Conservation (phyloP, 2,113 vertebrate genomes). For the Leptobrachium ailaonicum region DNA sequence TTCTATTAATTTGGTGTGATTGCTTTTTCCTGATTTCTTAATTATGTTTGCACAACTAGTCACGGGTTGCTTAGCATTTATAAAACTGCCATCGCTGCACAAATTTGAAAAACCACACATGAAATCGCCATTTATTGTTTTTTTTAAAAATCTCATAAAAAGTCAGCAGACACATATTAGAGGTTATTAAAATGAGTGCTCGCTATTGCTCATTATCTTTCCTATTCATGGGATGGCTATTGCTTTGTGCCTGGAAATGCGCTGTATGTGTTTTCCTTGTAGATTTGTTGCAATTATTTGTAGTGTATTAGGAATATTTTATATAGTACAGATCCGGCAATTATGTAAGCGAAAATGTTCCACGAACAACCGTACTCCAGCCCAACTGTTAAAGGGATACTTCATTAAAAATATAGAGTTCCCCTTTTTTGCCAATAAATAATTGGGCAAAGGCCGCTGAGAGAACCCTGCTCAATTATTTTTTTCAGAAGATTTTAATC, state of each 20-base stretch:
- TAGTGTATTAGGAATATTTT: too few relatives aligned
- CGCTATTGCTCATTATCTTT: background rate
- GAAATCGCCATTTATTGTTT: conserved; percentile 37
- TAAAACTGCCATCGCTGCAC: conserved; percentile 34
- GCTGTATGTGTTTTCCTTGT: too few relatives aligned
- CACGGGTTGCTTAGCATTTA: conserved; percentile 37
- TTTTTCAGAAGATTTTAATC: too few relatives aligned
- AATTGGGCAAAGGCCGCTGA: too few relatives aligned
- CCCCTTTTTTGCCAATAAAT: too few relatives aligned
- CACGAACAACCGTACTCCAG: too few relatives aligned
- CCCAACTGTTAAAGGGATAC: too few relatives aligned
- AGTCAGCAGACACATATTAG: background rate
- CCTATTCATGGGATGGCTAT: background rate
- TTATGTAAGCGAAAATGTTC: too few relatives aligned
- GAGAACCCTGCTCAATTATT: too few relatives aligned
- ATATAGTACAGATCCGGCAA: too few relatives aligned
- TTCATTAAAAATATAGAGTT: too few relatives aligned
- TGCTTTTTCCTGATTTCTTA: conserved; percentile 44
- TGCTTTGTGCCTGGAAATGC: background rate
- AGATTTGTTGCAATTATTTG: too few relatives aligned
- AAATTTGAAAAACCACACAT: conserved; percentile 22
- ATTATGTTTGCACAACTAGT: conserved; percentile 43
- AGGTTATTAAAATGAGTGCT: background rate
- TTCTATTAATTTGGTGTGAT: conserved; percentile 46
- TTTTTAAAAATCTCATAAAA: background rate